phyloP scores from a whole-genome alignment of 2,888 invertebrate genomes.

The Galeopsomyia nigrocyanea region DNA sequence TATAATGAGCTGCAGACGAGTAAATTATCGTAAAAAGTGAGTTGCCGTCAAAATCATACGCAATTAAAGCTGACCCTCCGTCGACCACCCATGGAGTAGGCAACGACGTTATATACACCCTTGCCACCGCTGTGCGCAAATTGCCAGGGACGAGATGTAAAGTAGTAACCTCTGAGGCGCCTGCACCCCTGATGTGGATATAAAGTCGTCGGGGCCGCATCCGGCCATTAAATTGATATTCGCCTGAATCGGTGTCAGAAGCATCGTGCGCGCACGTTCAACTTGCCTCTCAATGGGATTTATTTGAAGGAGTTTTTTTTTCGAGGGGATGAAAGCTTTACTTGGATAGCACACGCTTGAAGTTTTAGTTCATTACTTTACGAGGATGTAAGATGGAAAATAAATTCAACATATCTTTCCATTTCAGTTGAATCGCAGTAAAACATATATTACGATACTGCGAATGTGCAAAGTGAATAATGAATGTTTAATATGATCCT shows the following conservation, averaged over 20 bases:
- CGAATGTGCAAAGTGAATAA: too few species aligned
- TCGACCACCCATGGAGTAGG: constrained; percentile 13
- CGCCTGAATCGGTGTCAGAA: constrained; percentile 55
- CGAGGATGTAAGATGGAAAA: background rate
- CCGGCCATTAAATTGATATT: constrained; percentile 55
- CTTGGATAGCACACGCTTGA: too few species aligned
- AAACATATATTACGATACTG: too few species aligned
- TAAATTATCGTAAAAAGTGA: background rate
- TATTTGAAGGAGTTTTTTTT: constrained; percentile 11
- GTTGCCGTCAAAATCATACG: constrained; percentile 34
- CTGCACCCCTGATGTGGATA: background rate
- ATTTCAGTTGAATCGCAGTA: too few species aligned
- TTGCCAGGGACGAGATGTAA: constrained; percentile 24
- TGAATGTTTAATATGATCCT: too few species aligned
- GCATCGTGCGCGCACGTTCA: constrained; percentile 46
- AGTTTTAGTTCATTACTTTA: too few species aligned
- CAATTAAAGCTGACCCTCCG: constrained; percentile 26
- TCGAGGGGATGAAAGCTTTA: background rate
- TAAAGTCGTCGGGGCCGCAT: constrained; percentile 14
- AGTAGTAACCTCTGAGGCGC: constrained; percentile 8
- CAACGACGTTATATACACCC: background rate
- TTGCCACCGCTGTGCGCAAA: constrained; percentile 1
- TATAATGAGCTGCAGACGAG: too few species aligned
- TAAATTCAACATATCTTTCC: too few species aligned
- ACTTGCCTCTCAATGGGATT: constrained; percentile 14